Base-by-base conservation (phyloP, 1,140 invertebrate genomes). In the Ptiloglossa arizonensis region DNA sequence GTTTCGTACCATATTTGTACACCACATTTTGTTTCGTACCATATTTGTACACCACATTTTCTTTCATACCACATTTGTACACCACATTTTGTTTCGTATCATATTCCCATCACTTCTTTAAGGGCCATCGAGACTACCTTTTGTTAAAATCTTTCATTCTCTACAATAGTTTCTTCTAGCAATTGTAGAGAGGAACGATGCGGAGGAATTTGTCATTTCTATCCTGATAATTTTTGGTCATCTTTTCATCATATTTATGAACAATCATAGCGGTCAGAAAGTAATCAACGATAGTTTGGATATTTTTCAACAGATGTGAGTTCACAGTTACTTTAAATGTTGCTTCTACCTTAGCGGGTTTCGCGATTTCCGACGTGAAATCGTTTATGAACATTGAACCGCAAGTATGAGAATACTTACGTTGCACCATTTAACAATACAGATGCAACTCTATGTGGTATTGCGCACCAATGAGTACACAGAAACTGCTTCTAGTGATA, bases 371-470 rank as follows among this genome's bases (percentile, higher is more conserved):
- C 0, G 11, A 6, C n/a, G 5, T 0, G 27, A 46, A 27, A 8
- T 35, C 4, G 35, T 35, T 35, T 35, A 35, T 8, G 35, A 35
- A 35, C 5, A 6, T 35, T 5, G 5, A 35, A 35, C 5, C 9
- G 35, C 35, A 35, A 35, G 9, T 35, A 0, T 6, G 5, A 35
- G 9, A 35, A 6, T 35, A 35, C 35, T 35, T 8, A 5, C 0
- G 5, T 35, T 5, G 9, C 17, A 27, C 9, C 27, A 15, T 54
- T 60, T 5, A 59, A 71, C 56, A 8, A 5, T 29, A 19, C n/a
- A 78, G 75, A 63, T 78, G 48, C 27, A 56, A 56, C 9, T 17
- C 38, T 19, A 24, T 22, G 6, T 78, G 75, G 75, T 78, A 78
- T 5, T 22, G 52, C 13, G 15, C 35, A 3, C 59, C 75, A 6